Evolutionary conservation across 2,888 invertebrate genomes (phyloP).

Genomic region (Ochropleura leucogaster): DNA sequence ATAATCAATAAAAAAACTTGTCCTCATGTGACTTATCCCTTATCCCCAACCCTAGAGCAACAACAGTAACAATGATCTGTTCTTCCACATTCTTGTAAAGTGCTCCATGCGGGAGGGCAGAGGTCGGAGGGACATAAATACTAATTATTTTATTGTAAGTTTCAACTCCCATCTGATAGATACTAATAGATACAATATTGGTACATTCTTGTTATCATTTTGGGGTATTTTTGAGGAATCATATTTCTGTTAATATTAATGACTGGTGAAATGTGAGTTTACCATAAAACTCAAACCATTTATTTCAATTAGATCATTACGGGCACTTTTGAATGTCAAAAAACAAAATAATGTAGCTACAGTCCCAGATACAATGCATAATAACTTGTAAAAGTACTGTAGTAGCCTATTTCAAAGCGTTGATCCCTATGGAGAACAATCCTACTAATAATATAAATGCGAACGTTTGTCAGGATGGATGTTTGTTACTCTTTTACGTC

Average conservation of each 20-base stretch:
- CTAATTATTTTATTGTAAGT: conserved; percentile 81
- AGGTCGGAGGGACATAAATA: conserved; percentile 78
- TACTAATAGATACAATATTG: conserved; percentile 44
- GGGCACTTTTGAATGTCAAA: no score
- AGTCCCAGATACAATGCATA: no score
- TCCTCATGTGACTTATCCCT: conserved; percentile 41
- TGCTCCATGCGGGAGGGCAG: conserved; percentile 71
- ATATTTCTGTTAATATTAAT: not conserved
- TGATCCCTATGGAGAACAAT: no score
- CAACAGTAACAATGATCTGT: conserved; percentile 66
- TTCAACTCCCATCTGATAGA: conserved; percentile 50
- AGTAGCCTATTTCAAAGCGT: no score
- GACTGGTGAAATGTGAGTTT: no score
- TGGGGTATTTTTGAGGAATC: conserved; percentile 4
- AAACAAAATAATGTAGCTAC: no score
- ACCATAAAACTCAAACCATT: not conserved
- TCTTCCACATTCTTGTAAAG: conserved; percentile 80
- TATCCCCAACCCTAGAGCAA: conserved; percentile 61
- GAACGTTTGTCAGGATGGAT: no score
- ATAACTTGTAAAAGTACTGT: no score
- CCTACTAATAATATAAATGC: no score
- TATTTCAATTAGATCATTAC: no score
- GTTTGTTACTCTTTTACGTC: no score
- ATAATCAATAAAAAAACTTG: no score
- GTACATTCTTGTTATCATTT: conserved; percentile 39